Evolutionary conservation across 2,113 vertebrate genomes (phyloP).

Genomic region (Chionomys nivalis): DNA sequence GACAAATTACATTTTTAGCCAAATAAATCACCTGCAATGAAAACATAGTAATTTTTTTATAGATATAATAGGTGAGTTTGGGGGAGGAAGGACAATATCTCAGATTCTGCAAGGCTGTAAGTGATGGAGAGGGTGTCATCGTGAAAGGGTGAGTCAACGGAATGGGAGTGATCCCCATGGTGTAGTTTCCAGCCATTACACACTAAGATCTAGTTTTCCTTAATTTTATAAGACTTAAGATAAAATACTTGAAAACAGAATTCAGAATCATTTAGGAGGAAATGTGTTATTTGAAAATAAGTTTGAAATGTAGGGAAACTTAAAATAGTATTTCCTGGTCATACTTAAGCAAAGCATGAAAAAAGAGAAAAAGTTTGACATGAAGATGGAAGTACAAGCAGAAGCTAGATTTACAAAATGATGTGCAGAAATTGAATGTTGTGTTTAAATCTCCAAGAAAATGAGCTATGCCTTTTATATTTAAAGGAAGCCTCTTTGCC

Average conservation of each 20-base stretch:
- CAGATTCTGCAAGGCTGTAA: not conserved
- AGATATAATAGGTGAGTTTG: rapidly evolving
- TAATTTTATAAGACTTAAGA: constrained; percentile 2
- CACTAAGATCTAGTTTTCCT: not conserved
- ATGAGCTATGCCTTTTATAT: not conserved
- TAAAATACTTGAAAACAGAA: not conserved
- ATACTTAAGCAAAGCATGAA: not conserved
- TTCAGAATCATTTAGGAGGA: constrained; percentile 22
- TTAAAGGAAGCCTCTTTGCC: not conserved
- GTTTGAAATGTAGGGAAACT: not conserved
- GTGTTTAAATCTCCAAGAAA: not conserved
- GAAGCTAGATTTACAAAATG: not conserved
- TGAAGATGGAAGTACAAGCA: not conserved
- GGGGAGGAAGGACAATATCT: not conserved
- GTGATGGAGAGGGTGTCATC: not conserved
- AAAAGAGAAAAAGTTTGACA: not conserved
- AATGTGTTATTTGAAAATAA: constrained; percentile 18
- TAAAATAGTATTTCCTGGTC: constrained; percentile 23
- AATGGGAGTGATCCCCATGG: not conserved
- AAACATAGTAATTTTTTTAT: not conserved
- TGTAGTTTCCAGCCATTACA: not conserved
- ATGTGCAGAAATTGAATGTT: not conserved
- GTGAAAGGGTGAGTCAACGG: not conserved
- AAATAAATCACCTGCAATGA: not conserved
- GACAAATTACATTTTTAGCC: not conserved